These are phyloP conservation scores for Rhadinocentrus ornatus DNA, from an alignment of 2,797 vertebrate genomes.

Conservation along the genomic window DNA sequence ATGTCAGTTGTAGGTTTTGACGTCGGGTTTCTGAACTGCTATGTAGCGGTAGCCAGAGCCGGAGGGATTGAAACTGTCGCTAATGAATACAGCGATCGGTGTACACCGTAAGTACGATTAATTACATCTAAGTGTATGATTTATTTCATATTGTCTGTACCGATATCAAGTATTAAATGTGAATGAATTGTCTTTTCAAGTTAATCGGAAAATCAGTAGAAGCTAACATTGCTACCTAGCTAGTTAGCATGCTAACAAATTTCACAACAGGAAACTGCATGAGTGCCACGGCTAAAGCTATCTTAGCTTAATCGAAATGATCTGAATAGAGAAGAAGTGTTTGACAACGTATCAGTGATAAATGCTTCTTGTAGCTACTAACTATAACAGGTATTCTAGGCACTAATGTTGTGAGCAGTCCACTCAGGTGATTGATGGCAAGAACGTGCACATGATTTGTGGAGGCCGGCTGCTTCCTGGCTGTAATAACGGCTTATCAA, in stretches of 20 bases:
- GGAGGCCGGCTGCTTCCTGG: slow-evolving; percentile 64
- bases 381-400: no score
- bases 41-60: slow-evolving; percentile 95
- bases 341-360: background rate
- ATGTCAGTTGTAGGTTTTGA: slow-evolving; percentile 97
- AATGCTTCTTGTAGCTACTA: accelerated
- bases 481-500: slow-evolving; percentile 59
- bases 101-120: slow-evolving; percentile 91
- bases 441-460: slow-evolving; percentile 55
- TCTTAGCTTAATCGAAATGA: slow-evolving; percentile 32
- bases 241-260: slow-evolving; percentile 65
- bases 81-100: slow-evolving; percentile 95
- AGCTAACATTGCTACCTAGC: slow-evolving; percentile 47
- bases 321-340: background rate
- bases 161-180: no score
- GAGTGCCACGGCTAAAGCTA: slow-evolving; percentile 72
- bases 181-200: background rate
- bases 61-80: slow-evolving; percentile 95
- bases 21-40: slow-evolving; percentile 94
- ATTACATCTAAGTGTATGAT: accelerated
- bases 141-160: background rate
- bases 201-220: background rate
- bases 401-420: background rate
- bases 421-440: slow-evolving; percentile 25
- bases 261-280: slow-evolving; percentile 75